These are phyloP conservation scores for Lucifuga dentata DNA, from an alignment of 2,113 vertebrate species.

Conservation along the genomic window DNA sequence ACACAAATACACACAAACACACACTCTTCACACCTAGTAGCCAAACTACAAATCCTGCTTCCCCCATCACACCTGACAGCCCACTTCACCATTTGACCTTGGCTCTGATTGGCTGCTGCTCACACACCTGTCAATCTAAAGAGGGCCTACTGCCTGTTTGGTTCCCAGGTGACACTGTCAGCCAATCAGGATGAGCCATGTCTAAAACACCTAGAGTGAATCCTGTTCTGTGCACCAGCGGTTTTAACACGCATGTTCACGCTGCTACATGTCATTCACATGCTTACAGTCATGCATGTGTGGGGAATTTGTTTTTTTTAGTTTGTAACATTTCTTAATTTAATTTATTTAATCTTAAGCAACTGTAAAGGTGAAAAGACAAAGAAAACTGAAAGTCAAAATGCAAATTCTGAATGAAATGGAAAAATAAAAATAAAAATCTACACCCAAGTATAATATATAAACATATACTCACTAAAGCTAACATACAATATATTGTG, in stretches of 20 bases:
- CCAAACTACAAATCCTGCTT: conserved; percentile 11
- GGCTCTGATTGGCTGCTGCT: conserved; percentile 26
- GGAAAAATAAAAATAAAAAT: no score
- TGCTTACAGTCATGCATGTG: no score
- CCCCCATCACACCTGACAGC: neutral
- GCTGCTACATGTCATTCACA: no score
- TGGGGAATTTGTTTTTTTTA: no score
- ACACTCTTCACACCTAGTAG: neutral
- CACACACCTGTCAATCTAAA: conserved; percentile 27
- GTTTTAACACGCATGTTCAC: neutral
- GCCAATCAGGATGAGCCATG: neutral
- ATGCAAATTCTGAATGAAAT: no score
- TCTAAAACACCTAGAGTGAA: neutral
- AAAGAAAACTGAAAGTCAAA: no score
- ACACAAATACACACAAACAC: conserved; percentile 20
- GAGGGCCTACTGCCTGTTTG: neutral
- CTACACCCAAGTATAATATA: no score
- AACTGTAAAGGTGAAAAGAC: no score
- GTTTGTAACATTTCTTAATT: no score
- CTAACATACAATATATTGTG: no score
- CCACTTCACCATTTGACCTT: conserved; percentile 27
- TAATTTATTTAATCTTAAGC: no score
- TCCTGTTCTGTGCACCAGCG: neutral
- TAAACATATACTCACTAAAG: no score
- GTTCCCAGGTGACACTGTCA: neutral